phyloP scores from a whole-genome alignment of 2,113 vertebrate species.

The Notarius quadriscutis region DNA sequence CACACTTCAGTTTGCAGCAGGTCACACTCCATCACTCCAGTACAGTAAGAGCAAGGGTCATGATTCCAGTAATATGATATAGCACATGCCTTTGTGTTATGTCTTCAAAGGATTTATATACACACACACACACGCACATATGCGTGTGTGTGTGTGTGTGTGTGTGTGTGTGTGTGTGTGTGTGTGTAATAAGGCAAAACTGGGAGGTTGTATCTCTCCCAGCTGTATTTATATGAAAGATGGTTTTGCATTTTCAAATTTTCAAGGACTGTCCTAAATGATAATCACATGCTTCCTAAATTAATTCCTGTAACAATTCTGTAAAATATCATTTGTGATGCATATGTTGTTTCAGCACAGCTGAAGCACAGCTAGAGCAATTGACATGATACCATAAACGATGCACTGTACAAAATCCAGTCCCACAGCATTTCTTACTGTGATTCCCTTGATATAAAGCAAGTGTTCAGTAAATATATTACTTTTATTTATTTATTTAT shows the following conservation, averaged over 20 bases:
- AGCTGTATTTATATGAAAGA: neutral
- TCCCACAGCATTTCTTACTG: neutral
- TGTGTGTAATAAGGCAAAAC: neutral
- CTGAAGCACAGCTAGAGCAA: neutral
- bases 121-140: too few relatives aligned
- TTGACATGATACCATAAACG: neutral
- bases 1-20: conserved; percentile 8
- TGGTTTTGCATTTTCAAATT: neutral
- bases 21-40: conserved; percentile 7
- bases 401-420: neutral
- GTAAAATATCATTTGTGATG: neutral
- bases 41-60: neutral
- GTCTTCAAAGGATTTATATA: neutral
- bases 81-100: neutral
- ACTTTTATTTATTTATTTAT: neutral
- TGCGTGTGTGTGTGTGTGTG: too few relatives aligned
- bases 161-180: too few relatives aligned
- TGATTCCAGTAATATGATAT: neutral
- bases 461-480: neutral
- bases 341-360: neutral
- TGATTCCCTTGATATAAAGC: neutral
- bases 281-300: neutral
- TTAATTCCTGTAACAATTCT: neutral
- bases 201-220: neutral
- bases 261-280: neutral